phyloP scores from a whole-genome alignment of 2,797 vertebrate genomes.

The Myotis findleyi region DNA sequence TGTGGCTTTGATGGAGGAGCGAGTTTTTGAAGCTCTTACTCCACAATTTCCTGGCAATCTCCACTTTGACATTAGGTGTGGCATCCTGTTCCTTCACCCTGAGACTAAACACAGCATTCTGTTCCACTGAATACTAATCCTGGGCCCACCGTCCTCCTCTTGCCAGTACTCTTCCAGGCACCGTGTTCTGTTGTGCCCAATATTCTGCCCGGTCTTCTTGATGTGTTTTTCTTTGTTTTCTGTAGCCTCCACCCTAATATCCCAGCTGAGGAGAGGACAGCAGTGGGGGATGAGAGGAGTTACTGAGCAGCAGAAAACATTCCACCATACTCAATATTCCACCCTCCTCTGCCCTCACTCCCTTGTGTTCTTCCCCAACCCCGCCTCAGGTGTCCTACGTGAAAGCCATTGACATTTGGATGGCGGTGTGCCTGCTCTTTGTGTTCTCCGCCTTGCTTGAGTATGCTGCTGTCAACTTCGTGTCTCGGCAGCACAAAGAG shows the following conservation, averaged over 20 bases:
- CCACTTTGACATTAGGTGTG: neutral
- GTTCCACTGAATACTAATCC: neutral
- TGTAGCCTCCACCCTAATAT: neutral
- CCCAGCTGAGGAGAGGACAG: neutral
- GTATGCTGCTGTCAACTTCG: conserved; percentile 98
- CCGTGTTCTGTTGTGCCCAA: neutral
- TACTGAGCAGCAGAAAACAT: neutral
- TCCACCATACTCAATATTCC: neutral
- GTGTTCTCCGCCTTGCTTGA: conserved; percentile 98
- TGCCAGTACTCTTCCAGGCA: neutral
- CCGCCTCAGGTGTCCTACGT: conserved; percentile 95
- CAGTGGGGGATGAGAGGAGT: neutral
- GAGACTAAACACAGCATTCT: neutral
- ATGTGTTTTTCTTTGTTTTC: neutral
- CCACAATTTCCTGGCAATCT: neutral
- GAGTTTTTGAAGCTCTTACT: neutral
- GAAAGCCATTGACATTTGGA: conserved; percentile 99
- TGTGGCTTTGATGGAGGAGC: neutral
- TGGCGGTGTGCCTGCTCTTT: conserved; percentile 98
- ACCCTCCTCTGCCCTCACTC: neutral
- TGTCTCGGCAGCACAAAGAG: conserved; percentile 99
- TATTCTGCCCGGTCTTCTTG: neutral
- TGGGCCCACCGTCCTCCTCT: neutral
- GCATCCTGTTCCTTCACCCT: neutral
- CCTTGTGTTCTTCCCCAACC: neutral